Conservation (phyloP, 2,888 invertebrate species). For the Clusia tigrina region DNA sequence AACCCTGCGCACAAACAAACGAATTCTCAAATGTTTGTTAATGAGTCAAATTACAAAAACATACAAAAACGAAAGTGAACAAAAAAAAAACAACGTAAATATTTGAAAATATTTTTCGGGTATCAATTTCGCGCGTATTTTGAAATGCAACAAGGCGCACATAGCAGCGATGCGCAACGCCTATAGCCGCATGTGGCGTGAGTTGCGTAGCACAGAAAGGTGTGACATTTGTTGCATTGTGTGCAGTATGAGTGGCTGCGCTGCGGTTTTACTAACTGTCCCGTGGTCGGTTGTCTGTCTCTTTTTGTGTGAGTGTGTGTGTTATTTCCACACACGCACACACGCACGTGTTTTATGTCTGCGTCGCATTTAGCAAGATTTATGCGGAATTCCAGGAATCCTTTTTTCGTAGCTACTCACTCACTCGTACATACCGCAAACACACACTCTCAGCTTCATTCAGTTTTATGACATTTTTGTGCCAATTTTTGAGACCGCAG, state of each 20-base stretch:
- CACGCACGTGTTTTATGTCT: background rate
- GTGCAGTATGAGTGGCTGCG: background rate
- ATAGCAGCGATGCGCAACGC: background rate
- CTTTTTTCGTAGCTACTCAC: too few relatives aligned
- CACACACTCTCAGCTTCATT: too few relatives aligned
- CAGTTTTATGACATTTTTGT: too few relatives aligned
- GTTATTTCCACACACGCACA: background rate
- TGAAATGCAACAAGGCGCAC: background rate
- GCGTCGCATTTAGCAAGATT: constrained; percentile 48
- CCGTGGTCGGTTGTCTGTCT: background rate
- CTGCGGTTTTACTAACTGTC: background rate
- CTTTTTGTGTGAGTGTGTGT: background rate
- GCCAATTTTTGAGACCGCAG: too few relatives aligned
- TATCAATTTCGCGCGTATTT: constrained; percentile 22
- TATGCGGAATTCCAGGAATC: constrained; percentile 51
- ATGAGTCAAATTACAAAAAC: constrained; percentile 58
- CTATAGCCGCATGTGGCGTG: constrained; percentile 35
- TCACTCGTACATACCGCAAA: too few relatives aligned
- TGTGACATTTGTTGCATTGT: constrained; percentile 51
- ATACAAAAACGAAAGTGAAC: constrained; percentile 28
- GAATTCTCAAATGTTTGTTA: constrained; percentile 42
- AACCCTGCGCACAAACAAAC: constrained; percentile 12
- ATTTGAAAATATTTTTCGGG: background rate
- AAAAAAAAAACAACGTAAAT: constrained; percentile 9
- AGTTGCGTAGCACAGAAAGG: constrained; percentile 56